phyloP scores from a whole-genome alignment of 2,113 vertebrate species.

The Cairina moschata region DNA sequence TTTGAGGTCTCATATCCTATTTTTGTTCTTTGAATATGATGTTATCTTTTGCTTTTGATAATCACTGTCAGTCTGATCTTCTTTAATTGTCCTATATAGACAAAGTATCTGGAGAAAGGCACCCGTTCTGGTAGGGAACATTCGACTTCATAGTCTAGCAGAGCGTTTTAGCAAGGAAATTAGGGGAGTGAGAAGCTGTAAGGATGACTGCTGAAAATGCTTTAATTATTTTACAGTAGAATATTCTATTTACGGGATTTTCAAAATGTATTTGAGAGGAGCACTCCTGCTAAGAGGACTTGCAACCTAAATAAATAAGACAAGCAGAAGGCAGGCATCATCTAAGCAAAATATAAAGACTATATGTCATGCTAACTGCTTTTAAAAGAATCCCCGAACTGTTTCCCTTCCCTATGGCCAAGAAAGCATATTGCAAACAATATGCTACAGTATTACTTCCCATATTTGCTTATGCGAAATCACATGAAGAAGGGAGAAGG shows the following conservation, averaged over 20 bases:
- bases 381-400: slow-evolving; percentile 55
- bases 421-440: slow-evolving; percentile 65
- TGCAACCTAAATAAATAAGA: slow-evolving; percentile 54
- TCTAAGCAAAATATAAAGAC: slow-evolving; percentile 57
- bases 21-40: slow-evolving; percentile 47
- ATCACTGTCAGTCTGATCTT: slow-evolving; percentile 32
- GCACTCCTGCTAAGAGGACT: not conserved
- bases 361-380: slow-evolving; percentile 49
- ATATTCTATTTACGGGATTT: not conserved
- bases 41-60: slow-evolving; percentile 50
- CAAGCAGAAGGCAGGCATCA: slow-evolving; percentile 53
- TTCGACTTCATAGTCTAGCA: not conserved
- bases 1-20: slow-evolving; percentile 38
- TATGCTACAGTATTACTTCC: slow-evolving; percentile 47
- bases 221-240: slow-evolving; percentile 34
- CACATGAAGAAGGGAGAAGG: not conserved
- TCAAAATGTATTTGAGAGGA: slow-evolving; percentile 9
- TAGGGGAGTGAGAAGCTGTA: not conserved
- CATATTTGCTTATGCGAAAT: slow-evolving; percentile 55
- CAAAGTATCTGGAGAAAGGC: slow-evolving; percentile 5
- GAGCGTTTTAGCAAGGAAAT: not conserved
- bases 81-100: slow-evolving; percentile 39
- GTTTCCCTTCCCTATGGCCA: slow-evolving; percentile 58
- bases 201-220: not conserved
- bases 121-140: not conserved